Percentiles rank a stretch among this genome's conserved stretches.
These are phyloP conservation scores for Drosophila kohkoa DNA, from an alignment of 1,140 invertebrate species.

Conservation along the genomic window DNA sequence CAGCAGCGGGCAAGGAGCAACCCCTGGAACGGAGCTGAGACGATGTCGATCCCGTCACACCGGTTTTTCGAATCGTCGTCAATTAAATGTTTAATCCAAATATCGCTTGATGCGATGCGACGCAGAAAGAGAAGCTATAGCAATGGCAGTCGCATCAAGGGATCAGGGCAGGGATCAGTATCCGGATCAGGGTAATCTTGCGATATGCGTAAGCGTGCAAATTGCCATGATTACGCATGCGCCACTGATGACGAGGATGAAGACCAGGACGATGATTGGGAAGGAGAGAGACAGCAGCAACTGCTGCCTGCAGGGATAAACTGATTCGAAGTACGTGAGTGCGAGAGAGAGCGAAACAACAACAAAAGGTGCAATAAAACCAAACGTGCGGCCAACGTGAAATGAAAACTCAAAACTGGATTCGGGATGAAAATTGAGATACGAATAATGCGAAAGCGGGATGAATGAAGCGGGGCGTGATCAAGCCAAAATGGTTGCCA, in stretches of 20 bases:
- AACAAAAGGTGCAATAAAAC: conserved; percentile 82
- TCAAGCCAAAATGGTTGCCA: conserved; percentile 70
- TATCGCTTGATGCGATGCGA: conserved; percentile 67
- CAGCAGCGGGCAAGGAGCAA: conserved; percentile 30
- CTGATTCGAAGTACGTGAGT: background rate
- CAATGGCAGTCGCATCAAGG: conserved; percentile 40
- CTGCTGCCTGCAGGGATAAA: conserved; percentile 3
- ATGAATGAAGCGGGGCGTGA: conserved; percentile 72
- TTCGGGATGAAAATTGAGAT: conserved; percentile 7
- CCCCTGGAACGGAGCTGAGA: conserved; percentile 26
- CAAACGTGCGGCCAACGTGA: conserved; percentile 15
- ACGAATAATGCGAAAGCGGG: conserved; percentile 34
- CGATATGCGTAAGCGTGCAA: conserved; percentile 82
- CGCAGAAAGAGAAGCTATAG: conserved; percentile 28
- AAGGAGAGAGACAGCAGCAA: conserved; percentile 13
- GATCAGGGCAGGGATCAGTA: conserved; percentile 63
- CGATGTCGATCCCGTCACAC: conserved; percentile 43
- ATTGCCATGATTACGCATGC: conserved; percentile 73
- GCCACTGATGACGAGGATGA: conserved; percentile 22
- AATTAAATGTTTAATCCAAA: conserved; percentile 81
- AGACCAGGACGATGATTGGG: conserved; percentile 29
- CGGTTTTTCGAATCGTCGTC: conserved; percentile 68
- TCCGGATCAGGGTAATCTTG: conserved; percentile 77
- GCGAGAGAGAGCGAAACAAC: conserved; percentile 47
- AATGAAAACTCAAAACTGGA: conserved; percentile 31